phyloP scores from a whole-genome alignment of 2,888 invertebrate genomes.

The Achlya flavicornis region DNA sequence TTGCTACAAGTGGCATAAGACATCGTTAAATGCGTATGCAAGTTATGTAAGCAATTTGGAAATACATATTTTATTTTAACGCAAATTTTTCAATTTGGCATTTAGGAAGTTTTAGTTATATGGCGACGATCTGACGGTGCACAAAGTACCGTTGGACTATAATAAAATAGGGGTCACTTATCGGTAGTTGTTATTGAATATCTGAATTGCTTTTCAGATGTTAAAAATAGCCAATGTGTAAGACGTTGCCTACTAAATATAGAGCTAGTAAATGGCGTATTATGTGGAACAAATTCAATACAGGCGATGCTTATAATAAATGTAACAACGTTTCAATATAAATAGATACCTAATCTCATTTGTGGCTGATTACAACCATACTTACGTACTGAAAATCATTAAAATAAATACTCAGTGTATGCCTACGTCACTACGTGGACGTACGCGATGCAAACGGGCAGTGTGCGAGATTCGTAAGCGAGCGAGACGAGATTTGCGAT shows the following conservation, averaged over 20 bases:
- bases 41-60: neutral
- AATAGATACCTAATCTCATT: neutral
- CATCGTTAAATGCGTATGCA: neutral
- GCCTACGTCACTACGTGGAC: no score
- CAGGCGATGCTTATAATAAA: neutral
- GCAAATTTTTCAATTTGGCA: neutral
- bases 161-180: neutral
- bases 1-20: neutral
- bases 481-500: neutral
- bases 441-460: no score
- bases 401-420: no score
- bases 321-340: no score
- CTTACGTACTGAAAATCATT: no score
- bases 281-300: constrained; percentile 24
- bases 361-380: neutral
- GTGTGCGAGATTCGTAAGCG: neutral
- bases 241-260: constrained; percentile 23
- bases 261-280: constrained; percentile 24
- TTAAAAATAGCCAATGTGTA: neutral
- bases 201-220: neutral
- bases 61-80: neutral
- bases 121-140: neutral
- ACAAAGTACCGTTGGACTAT: neutral
- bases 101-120: neutral
- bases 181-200: neutral